These are phyloP conservation scores for Coilia nasus DNA, from an alignment of 2,797 vertebrate genomes.

Conservation along the genomic window DNA sequence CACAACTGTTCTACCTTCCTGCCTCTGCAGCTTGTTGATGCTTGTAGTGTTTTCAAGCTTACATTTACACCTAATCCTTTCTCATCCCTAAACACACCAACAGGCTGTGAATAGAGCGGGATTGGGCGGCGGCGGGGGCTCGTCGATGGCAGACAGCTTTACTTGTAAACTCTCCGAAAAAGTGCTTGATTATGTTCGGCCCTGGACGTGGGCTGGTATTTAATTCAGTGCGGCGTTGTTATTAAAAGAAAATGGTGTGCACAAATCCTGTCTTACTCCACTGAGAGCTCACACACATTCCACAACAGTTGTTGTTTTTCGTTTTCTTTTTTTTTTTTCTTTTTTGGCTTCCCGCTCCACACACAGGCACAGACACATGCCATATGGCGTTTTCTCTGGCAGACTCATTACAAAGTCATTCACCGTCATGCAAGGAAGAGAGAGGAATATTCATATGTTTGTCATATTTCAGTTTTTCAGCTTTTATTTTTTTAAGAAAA, in stretches of 20 bases:
- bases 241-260: constrained; percentile 42
- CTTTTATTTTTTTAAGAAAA: background rate
- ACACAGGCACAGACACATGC: constrained; percentile 15
- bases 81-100: constrained; percentile 72
- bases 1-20: constrained; percentile 64
- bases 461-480: background rate
- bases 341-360: background rate
- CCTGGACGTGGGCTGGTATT: background rate
- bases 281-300: background rate
- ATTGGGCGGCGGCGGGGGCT: background rate
- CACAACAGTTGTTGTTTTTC: constrained; percentile 19
- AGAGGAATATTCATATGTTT: background rate
- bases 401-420: constrained; percentile 22
- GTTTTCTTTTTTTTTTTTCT: background rate
- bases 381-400: background rate
- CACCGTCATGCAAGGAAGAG: background rate
- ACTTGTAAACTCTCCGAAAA: constrained; percentile 17
- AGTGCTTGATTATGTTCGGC: constrained; percentile 14
- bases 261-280: constrained; percentile 45
- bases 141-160: constrained; percentile 35
- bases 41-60: constrained; percentile 75
- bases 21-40: constrained; percentile 73
- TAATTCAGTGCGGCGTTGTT: constrained; percentile 42
- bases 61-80: constrained; percentile 73
- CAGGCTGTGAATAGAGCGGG: constrained; percentile 53